phyloP scores from a whole-genome alignment of 2,888 invertebrate species.

The Desoria tigrina region DNA sequence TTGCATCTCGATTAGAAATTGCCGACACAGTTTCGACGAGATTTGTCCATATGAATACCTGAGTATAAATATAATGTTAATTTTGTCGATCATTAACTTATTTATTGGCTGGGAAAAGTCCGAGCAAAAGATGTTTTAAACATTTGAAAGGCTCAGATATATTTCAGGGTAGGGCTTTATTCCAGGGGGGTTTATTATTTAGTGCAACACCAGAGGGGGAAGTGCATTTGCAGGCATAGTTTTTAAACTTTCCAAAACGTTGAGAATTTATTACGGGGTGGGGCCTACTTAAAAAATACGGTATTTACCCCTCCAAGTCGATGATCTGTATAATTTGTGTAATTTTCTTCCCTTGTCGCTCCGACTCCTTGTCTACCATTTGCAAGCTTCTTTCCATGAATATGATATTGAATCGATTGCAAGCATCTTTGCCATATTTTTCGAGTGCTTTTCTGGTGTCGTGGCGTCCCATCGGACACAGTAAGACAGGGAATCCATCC shows the following conservation, averaged over 20 bases:
- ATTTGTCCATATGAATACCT: constrained; percentile 17
- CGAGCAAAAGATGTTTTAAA: no score
- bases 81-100: no score
- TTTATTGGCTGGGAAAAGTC: no score
- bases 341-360: constrained; percentile 18
- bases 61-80: no score
- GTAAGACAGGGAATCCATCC: constrained; percentile 17
- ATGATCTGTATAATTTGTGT: constrained; percentile 23
- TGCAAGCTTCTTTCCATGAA: constrained; percentile 28
- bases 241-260: no score
- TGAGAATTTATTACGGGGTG: no score
- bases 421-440: background rate
- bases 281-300: no score
- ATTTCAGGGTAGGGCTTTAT: no score
- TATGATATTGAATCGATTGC: constrained; percentile 19
- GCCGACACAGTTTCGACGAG: constrained; percentile 11
- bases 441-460: background rate
- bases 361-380: constrained; percentile 18
- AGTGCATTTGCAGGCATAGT: no score
- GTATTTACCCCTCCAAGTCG: constrained; percentile 33
- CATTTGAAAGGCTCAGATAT: no score
- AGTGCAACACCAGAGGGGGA: no score
- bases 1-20: constrained; percentile 20
- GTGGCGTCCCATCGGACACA: constrained; percentile 25
- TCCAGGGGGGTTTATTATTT: no score